Conservation (phyloP, 2,797 vertebrate genomes). For the Odontamblyopus rebecca region DNA sequence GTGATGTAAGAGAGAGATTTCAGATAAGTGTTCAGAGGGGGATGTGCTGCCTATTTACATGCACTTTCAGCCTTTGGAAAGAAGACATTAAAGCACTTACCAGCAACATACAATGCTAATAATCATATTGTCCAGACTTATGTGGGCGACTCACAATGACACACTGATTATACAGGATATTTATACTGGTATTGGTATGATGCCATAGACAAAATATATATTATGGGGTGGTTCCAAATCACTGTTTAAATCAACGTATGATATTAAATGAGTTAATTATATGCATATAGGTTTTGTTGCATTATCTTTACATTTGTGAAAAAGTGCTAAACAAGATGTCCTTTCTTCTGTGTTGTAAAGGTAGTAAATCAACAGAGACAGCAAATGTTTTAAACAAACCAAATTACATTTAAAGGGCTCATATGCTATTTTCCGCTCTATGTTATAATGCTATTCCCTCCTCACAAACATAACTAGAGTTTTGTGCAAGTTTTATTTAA, state of each 20-base stretch:
- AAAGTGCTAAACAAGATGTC: too few relatives aligned
- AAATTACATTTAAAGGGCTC: too few relatives aligned
- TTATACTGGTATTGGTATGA: constrained; percentile 2
- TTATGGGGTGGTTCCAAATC: not conserved
- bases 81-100: constrained; percentile 66
- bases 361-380: too few relatives aligned
- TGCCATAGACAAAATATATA: not conserved
- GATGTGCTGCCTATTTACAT: constrained; percentile 35
- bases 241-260: not conserved
- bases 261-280: not conserved
- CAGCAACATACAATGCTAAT: constrained; percentile 13
- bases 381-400: too few relatives aligned
- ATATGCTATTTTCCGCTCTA: too few relatives aligned
- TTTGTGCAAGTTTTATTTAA: too few relatives aligned
- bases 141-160: constrained; percentile 38
- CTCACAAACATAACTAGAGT: too few relatives aligned
- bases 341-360: too few relatives aligned
- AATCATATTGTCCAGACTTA: constrained; percentile 42
- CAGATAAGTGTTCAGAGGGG: constrained; percentile 9
- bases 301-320: too few relatives aligned
- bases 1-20: constrained; percentile 23
- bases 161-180: constrained; percentile 3
- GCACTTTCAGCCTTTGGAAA: constrained; percentile 55
- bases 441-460: too few relatives aligned
- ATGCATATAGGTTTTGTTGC: not conserved